These are phyloP conservation scores for Seira ritae DNA, from an alignment of 2,888 invertebrate genomes.

Conservation along the genomic window DNA sequence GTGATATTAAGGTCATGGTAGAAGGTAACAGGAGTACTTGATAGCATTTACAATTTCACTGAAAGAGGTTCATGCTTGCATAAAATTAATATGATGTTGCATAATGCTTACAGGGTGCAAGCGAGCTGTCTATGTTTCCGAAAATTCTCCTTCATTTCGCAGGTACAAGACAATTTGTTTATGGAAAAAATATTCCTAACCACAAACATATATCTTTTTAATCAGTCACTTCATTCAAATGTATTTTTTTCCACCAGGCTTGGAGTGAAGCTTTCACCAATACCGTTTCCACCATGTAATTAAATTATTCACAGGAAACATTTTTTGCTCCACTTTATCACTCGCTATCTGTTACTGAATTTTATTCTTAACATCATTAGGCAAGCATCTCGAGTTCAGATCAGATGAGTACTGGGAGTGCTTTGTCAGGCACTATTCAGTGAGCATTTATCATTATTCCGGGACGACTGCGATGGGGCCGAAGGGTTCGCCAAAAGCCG, in stretches of 20 bases:
- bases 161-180: slow-evolving; percentile 21
- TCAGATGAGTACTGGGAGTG: slow-evolving; percentile 71
- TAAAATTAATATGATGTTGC: neutral
- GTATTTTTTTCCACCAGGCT: too few relatives aligned
- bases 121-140: slow-evolving; percentile 70
- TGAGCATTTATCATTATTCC: slow-evolving; percentile 68
- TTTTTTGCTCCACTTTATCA: too few relatives aligned
- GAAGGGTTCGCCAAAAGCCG: slow-evolving; percentile 56
- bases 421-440: slow-evolving; percentile 66
- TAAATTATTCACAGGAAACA: too few relatives aligned
- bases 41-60: neutral
- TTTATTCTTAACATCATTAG: too few relatives aligned
- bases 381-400: slow-evolving; percentile 60
- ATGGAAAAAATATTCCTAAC: neutral
- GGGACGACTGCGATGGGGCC: slow-evolving; percentile 72
- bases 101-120: slow-evolving; percentile 61
- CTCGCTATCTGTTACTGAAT: too few relatives aligned
- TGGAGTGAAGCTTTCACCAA: slow-evolving; percentile 41
- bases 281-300: slow-evolving; percentile 69
- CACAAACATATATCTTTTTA: neutral
- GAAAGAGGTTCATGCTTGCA: slow-evolving; percentile 5
- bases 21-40: slow-evolving; percentile 58
- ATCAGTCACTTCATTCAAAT: too few relatives aligned
- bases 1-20: slow-evolving; percentile 71
- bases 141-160: slow-evolving; percentile 70